Evolutionary conservation across 2,888 invertebrate species (phyloP).

Genomic region (Pediacus dermestoides): DNA sequence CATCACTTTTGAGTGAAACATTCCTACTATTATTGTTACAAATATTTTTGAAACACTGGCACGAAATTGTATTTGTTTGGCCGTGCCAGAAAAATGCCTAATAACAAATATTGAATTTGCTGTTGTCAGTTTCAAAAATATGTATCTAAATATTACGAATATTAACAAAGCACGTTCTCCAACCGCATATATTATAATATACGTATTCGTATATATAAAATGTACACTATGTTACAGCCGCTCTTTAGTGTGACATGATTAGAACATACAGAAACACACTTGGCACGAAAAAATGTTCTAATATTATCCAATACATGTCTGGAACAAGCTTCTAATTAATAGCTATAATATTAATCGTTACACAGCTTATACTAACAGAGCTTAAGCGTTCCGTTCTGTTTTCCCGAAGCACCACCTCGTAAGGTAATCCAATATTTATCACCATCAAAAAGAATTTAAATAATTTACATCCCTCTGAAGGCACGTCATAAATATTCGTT

Average conservation of each 20-base stretch:
- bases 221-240: no score
- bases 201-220: background rate
- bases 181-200: background rate
- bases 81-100: constrained; percentile 4
- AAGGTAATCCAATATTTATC: no score
- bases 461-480: no score
- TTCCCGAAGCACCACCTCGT: no score
- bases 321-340: constrained; percentile 2
- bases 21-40: no score
- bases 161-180: background rate
- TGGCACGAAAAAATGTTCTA: constrained; percentile 2
- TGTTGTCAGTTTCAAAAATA: constrained; percentile 7
- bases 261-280: constrained; percentile 1
- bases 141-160: background rate
- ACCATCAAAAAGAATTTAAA: no score
- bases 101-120: constrained; percentile 3
- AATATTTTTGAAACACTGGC: constrained; percentile 3
- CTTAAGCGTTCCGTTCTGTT: no score
- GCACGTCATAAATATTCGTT: no score
- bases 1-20: no score
- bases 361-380: no score
- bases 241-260: no score
- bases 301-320: background rate
- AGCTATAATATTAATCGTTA: constrained; percentile 1
- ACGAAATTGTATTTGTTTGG: constrained; percentile 5